Evolutionary conservation across 2,888 invertebrate genomes (phyloP).

Genomic region (Leptarthrus brevirostris): DNA sequence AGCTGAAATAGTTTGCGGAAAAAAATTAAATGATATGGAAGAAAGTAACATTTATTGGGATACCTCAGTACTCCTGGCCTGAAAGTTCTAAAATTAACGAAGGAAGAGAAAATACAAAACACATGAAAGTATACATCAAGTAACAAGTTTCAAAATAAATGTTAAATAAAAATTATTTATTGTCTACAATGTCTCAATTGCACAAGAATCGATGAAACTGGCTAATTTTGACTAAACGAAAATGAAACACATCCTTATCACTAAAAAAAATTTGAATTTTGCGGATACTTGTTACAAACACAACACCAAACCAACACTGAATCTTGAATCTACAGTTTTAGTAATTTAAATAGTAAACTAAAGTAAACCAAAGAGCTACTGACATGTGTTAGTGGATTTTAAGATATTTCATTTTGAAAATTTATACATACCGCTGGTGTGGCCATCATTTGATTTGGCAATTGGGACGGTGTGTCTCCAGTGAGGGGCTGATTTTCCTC

Average conservation of each 20-base stretch:
- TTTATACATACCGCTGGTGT: constrained; percentile 66
- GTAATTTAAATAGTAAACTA: constrained; percentile 16
- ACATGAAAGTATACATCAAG: constrained; percentile 36
- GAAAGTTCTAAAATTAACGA: constrained; percentile 64
- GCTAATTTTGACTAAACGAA: constrained; percentile 4
- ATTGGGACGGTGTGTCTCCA: constrained; percentile 56
- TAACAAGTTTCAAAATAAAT: constrained; percentile 14
- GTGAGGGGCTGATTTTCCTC: constrained; percentile 55
- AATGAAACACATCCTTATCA: constrained; percentile 1
- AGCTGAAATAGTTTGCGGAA: constrained; percentile 14
- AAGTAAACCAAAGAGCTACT: neutral
- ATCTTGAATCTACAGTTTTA: neutral
- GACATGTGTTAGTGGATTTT: neutral
- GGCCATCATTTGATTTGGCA: constrained; percentile 67
- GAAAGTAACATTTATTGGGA: constrained; percentile 27
- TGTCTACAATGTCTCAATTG: constrained; percentile 16
- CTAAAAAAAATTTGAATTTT: constrained; percentile 9
- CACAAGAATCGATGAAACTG: neutral
- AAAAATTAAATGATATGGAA: constrained; percentile 15
- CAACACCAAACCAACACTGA: constrained; percentile 38
- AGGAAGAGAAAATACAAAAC: constrained; percentile 51
- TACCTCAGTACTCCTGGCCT: constrained; percentile 68
- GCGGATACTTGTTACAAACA: constrained; percentile 16
- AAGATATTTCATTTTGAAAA: neutral
- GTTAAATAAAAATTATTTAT: constrained; percentile 2